Base-by-base conservation (phyloP, 1,140 invertebrate species). In the Dreissena polymorpha region DNA sequence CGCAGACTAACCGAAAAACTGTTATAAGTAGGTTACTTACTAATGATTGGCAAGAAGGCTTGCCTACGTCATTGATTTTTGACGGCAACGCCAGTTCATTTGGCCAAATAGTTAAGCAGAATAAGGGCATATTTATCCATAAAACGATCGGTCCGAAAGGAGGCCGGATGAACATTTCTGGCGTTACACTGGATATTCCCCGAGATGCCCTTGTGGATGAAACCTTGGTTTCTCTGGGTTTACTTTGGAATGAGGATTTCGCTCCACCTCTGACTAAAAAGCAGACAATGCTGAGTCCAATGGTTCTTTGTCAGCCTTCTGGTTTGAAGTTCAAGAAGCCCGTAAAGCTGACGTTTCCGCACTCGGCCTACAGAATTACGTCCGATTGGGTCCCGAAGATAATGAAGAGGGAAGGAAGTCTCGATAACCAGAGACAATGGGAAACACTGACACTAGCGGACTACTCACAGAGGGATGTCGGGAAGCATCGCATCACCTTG, bases 61-160 rank as follows among this genome's bases (percentile, higher is more conserved):
- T 74, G 14, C 72, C 70, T n/a, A 74, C 80, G 13, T 74, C 72
- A 16, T 10, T 69, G 16, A 25, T 74, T 5, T 55, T 74, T 21
- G 21, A 68, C 10, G 64, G 29, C 23, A 21, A 10, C 5, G 10
- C 71, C 14, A 14, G 29, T 39, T 64, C 39, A n/a, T 71, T 72
- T 50, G 53, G 55, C 8, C 71, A 74, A 7, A 39, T 81, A 10
- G 49, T 72, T 13, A 55, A 57, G 21, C 51, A 67, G 10, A 57
- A 83, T 27, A 83, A 83, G 50, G 80, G 80, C 27, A 25, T 83
- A 5, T 83, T 83, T 18, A 51, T 83, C 13, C 80, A 83, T 49
- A 74, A 67, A 50, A 83, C 25, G 23, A 67, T 83, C 3, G 71
- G 64, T 13, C 14, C 21, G 12, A 29, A 18, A 55, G 80, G 80